Percentiles rank a stretch among this genome's conserved stretches.
phyloP scores from a whole-genome alignment of 2,888 invertebrate genomes.

The Nephrotoma guestfalica region DNA sequence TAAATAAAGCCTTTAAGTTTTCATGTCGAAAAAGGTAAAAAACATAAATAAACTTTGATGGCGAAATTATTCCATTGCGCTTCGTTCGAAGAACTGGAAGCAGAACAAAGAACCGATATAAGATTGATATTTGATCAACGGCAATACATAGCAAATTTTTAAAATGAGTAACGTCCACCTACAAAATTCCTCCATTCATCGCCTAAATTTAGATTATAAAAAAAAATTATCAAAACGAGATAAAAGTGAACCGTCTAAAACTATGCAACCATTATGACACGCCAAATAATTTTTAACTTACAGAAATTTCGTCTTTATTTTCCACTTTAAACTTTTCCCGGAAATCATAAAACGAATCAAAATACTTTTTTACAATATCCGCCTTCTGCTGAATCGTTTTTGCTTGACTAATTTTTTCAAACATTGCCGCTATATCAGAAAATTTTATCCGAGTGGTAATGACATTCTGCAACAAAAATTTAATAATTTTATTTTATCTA shows the following conservation, averaged over 20 bases:
- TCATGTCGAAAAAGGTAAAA: too few species aligned
- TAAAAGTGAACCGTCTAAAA: neutral
- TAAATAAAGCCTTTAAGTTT: too few species aligned
- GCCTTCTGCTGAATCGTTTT: slow-evolving; percentile 19
- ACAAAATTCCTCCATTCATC: too few species aligned
- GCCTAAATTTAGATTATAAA: too few species aligned
- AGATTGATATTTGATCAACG: too few species aligned
- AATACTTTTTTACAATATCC: slow-evolving; percentile 20
- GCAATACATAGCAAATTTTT: too few species aligned
- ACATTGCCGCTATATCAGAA: slow-evolving; percentile 22
- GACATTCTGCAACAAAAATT: slow-evolving; percentile 20
- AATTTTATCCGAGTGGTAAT: slow-evolving; percentile 25
- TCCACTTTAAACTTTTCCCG: slow-evolving; percentile 16
- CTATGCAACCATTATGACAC: neutral
- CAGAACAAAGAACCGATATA: too few species aligned
- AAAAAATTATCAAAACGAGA: too few species aligned
- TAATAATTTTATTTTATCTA: neutral
- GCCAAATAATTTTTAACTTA: neutral
- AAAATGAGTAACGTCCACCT: too few species aligned
- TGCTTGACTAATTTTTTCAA: slow-evolving; percentile 21
- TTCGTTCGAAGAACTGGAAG: too few species aligned
- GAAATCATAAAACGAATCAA: slow-evolving; percentile 23
- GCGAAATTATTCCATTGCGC: too few species aligned
- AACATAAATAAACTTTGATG: too few species aligned
- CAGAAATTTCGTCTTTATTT: neutral